Evolutionary conservation across 1,140 invertebrate species (phyloP), one percentile per base, ranked within the genome.

Genomic region (Sycobia sp.): DNA sequence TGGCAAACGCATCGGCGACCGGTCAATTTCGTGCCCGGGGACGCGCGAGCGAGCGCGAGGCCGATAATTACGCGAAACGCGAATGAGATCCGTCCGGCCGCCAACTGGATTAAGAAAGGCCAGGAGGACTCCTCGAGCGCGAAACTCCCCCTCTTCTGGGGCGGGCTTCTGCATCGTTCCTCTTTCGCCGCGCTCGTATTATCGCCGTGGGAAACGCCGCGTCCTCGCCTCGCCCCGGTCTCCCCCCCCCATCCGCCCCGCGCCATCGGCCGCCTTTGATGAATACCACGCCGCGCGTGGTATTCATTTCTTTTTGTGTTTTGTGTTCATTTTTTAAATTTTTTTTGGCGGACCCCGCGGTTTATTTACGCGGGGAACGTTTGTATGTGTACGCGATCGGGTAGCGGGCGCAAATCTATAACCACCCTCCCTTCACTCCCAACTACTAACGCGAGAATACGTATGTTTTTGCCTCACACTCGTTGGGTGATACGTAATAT

Each of bases 41-140:
- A n/a, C n/a, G n/a, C n/a, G n/a, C n/a, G n/a, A n/a, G n/a, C n/a
- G n/a, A n/a, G n/a, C 16, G 29, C 10, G 29, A 44, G 18, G 32
- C 60, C 34, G 44, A 55, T 56, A 62, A 62, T 62, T 62, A 62
- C 60, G 41, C 34, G 51, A 39, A 47, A 56, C 55, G 32, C n/a
- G n/a, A n/a, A 56, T 49, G 43, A 62, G 55, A 62, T 56, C 34
- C 43, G 43, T 25, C 39, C 39, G 27, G 22, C 2, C 13, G n/a
- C n/a, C n/a, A n/a, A n/a, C n/a, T n/a, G n/a, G n/a, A n/a, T n/a
- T n/a, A n/a, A n/a, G n/a, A n/a, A n/a, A n/a, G n/a, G n/a, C n/a
- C n/a, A n/a, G n/a, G n/a, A n/a, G n/a, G n/a, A n/a, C n/a, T n/a
- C n/a, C n/a, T n/a, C n/a, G n/a, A n/a, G n/a, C n/a, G n/a, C n/a